A percentile compares a stretch with the other conserved stretches of the same genome.
Evolutionary conservation across 2,797 vertebrate species (phyloP).

Genomic region (Tadarida brasiliensis): DNA sequence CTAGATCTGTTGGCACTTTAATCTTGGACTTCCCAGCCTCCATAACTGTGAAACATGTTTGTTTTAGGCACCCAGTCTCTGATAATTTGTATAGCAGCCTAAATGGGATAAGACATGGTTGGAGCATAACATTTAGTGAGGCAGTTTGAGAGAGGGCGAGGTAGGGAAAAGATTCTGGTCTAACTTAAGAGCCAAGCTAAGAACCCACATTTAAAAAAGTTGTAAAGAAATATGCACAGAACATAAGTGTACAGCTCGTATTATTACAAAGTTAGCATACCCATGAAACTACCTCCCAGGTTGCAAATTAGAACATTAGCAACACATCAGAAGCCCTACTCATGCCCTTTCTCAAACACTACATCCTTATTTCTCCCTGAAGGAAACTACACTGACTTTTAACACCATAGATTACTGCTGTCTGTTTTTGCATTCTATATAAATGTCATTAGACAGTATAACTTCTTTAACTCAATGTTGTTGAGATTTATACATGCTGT

Average conservation of each 20-base stretch:
- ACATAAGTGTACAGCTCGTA: neutral
- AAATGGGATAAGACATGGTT: neutral
- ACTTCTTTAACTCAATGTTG: constrained; percentile 8
- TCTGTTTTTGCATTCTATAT: constrained; percentile 25
- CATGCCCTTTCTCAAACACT: neutral
- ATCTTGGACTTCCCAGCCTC: neutral
- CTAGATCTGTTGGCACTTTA: neutral
- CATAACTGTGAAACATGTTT: neutral
- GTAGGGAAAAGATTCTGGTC: neutral
- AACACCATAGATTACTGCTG: neutral
- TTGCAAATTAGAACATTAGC: neutral
- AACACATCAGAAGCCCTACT: neutral
- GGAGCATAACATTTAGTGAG: neutral
- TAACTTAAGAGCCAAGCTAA: neutral
- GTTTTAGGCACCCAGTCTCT: neutral
- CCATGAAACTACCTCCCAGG: neutral
- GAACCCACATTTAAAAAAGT: neutral
- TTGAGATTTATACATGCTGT: neutral
- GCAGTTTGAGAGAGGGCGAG: neutral
- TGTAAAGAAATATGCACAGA: neutral
- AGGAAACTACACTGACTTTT: constrained; percentile 1
- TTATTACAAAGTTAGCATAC: constrained; percentile 1
- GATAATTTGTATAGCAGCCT: neutral
- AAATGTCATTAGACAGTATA: neutral
- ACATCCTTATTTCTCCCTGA: neutral